Conservation (phyloP, 1,140 invertebrate genomes). For the Geopemphigus sp. region DNA sequence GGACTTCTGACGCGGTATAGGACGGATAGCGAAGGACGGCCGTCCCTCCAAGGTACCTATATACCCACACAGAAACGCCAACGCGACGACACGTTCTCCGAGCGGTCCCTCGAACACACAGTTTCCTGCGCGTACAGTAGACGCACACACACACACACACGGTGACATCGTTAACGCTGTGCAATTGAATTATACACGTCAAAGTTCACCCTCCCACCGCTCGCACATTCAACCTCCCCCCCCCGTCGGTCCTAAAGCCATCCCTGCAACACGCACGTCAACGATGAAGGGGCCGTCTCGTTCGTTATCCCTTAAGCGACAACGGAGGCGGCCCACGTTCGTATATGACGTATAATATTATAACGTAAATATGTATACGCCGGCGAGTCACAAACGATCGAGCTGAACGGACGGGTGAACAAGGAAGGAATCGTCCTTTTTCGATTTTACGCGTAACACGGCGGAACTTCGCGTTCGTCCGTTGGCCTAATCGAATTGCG, state of each 20-base stretch:
- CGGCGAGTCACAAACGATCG: no score
- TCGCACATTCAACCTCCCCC: no score
- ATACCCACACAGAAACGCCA: background rate
- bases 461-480: no score
- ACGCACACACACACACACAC: background rate
- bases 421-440: no score
- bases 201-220: background rate
- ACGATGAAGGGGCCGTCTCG: background rate
- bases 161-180: slow-evolving; percentile 22
- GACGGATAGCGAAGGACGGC: background rate
- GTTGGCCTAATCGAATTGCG: no score
- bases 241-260: no score
- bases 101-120: background rate
- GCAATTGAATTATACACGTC: slow-evolving; percentile 38
- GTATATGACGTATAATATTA: background rate
- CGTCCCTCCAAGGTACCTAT: slow-evolving; percentile 4
- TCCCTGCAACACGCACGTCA: background rate
- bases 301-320: background rate
- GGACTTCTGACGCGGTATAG: background rate
- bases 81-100: background rate
- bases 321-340: background rate
- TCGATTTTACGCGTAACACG: no score
- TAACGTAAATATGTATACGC: no score
- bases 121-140: no score
- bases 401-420: no score